Percentiles rank a stretch among this genome's conserved stretches.
These are phyloP conservation scores for Caenorhabditis wallacei DNA, from an alignment of 2,888 invertebrate genomes.

Conservation along the genomic window DNA sequence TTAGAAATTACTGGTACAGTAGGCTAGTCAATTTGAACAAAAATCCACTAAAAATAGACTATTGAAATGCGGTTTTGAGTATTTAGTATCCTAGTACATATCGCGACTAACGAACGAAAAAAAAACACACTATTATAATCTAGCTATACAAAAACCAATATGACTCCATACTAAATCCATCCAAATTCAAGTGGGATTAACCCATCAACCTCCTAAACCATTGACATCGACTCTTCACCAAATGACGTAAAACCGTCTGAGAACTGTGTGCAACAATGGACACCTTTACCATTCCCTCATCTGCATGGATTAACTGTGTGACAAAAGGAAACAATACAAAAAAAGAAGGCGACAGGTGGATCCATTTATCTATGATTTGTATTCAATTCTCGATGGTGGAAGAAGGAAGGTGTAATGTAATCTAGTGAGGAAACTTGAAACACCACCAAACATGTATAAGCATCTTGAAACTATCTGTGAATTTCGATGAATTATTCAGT, in stretches of 20 bases:
- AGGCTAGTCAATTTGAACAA: too few relatives aligned
- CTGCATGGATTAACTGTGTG: constrained; percentile 32
- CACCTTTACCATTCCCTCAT: constrained; percentile 4
- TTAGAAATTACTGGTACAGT: too few relatives aligned
- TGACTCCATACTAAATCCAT: constrained; percentile 26
- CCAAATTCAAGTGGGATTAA: constrained; percentile 41
- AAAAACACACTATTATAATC: not conserved
- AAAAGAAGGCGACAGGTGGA: constrained; percentile 33
- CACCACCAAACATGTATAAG: not conserved
- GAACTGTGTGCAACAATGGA: constrained; percentile 48
- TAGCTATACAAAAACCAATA: not conserved
- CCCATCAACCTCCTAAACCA: constrained; percentile 43
- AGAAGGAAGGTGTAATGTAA: constrained; percentile 31
- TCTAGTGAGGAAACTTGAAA: constrained; percentile 41
- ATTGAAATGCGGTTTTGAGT: too few relatives aligned
- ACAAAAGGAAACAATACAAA: constrained; percentile 28
- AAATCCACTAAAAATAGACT: too few relatives aligned
- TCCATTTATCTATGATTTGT: not conserved
- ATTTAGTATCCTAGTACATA: too few relatives aligned
- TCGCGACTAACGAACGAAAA: too few relatives aligned
- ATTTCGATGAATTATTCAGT: constrained; percentile 62
- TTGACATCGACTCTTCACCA: constrained; percentile 31
- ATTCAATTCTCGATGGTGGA: not conserved
- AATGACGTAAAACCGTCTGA: constrained; percentile 50
- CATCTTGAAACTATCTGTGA: constrained; percentile 56